These are phyloP conservation scores for Threskiornis aethiopicus DNA, from an alignment of 2,797 vertebrate species.

Conservation along the genomic window DNA sequence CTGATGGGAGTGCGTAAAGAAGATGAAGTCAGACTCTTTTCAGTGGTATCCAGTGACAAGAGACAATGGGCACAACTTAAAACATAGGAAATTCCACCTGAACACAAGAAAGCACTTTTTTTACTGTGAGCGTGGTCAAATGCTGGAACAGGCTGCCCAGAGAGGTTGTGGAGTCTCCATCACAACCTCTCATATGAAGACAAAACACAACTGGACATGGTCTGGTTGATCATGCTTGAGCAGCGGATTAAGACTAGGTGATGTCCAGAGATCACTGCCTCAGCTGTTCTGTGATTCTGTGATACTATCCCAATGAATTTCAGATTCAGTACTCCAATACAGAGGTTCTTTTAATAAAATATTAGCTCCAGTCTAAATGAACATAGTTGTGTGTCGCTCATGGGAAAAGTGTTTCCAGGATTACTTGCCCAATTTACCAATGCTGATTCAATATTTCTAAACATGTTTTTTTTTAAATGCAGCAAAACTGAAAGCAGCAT, in stretches of 20 bases:
- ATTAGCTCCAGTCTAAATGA: not conserved
- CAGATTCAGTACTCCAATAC: not conserved
- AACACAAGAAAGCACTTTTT: not conserved
- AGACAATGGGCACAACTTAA: not conserved
- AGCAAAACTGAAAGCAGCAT: not conserved
- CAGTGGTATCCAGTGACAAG: not conserved
- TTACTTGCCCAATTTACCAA: not conserved
- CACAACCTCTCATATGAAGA: not conserved
- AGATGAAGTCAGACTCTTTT: not conserved
- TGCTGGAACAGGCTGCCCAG: not conserved
- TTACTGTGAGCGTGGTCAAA: fast-evolving
- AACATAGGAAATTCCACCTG: not conserved
- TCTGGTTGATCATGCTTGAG: not conserved
- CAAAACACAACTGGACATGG: not conserved
- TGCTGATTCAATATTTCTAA: not conserved
- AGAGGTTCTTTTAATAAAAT: not conserved
- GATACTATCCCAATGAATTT: not conserved
- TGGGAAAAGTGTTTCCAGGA: not conserved
- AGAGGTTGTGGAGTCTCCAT: not conserved
- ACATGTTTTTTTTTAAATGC: fast-evolving
- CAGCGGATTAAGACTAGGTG: not conserved
- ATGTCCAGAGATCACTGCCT: not conserved
- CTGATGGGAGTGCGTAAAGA: not conserved
- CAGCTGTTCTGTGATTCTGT: not conserved
- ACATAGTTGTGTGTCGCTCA: not conserved